Conservation (phyloP, 1,140 invertebrate genomes). For the Cepaea nemoralis region DNA sequence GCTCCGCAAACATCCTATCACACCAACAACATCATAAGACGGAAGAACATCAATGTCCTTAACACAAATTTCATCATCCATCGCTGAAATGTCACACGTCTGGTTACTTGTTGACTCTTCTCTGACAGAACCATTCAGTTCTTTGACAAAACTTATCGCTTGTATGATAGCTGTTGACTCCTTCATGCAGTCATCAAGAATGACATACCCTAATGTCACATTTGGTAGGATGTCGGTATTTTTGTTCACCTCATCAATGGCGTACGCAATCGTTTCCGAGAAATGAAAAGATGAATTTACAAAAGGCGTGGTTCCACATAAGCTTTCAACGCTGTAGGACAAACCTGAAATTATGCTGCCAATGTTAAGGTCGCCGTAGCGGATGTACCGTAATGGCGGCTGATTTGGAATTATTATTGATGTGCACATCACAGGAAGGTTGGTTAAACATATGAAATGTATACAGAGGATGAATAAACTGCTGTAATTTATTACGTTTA, state of each 20-base stretch:
- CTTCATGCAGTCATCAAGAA: slow-evolving; percentile 82
- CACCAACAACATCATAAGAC: slow-evolving; percentile 50
- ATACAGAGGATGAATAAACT: too few species aligned
- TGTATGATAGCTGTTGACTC: slow-evolving; percentile 84
- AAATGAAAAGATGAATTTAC: slow-evolving; percentile 11
- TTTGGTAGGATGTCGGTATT: slow-evolving; percentile 58
- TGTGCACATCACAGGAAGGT: background rate
- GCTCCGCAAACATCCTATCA: slow-evolving; percentile 60
- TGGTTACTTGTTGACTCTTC: slow-evolving; percentile 77
- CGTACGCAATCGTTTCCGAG: background rate
- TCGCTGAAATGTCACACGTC: background rate
- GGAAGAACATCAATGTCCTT: background rate
- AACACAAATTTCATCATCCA: background rate
- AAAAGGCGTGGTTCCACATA: background rate
- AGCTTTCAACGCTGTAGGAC: background rate
- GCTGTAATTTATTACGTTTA: too few species aligned
- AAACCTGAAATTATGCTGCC: slow-evolving; percentile 4
- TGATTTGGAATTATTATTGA: background rate
- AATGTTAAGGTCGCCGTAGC: slow-evolving; percentile 8
- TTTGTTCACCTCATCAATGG: slow-evolving; percentile 8
- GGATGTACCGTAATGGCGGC: background rate
- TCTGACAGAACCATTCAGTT: slow-evolving; percentile 81
- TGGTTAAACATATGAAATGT: too few species aligned
- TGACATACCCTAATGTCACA: slow-evolving; percentile 79
- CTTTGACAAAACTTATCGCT: slow-evolving; percentile 84